Conservation (phyloP, 2,888 invertebrate genomes). For the Athalia rosae region DNA sequence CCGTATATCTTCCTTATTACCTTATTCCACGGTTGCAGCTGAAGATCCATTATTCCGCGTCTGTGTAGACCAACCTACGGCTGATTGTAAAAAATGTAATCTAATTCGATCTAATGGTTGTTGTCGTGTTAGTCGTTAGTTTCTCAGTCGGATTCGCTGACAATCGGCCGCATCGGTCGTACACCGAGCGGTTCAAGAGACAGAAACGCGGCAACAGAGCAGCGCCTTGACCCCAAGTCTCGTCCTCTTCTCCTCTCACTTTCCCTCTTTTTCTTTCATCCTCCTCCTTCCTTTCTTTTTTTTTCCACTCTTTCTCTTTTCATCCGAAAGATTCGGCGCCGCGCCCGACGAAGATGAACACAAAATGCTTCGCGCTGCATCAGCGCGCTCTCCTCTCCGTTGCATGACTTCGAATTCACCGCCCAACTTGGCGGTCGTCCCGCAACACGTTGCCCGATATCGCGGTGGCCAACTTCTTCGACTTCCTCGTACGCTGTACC, state of each 20-base stretch:
- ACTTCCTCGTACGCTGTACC: neutral
- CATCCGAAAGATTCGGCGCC: slow-evolving; percentile 39
- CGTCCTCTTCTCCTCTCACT: slow-evolving; percentile 26
- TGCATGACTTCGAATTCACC: slow-evolving; percentile 12
- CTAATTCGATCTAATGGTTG: slow-evolving; percentile 30
- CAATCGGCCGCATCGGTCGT: slow-evolving; percentile 26
- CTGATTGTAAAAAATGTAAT: neutral
- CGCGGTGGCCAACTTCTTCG: slow-evolving; percentile 26
- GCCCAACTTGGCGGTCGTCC: slow-evolving; percentile 27
- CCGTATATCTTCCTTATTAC: too few species aligned
- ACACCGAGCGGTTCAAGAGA: slow-evolving; percentile 49
- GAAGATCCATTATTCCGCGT: too few species aligned
- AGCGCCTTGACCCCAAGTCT: slow-evolving; percentile 57
- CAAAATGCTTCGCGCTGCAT: slow-evolving; percentile 42
- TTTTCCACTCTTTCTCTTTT: slow-evolving; percentile 41
- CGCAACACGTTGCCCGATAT: neutral
- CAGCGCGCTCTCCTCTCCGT: neutral
- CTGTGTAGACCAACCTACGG: too few species aligned
- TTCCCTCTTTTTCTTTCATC: slow-evolving; percentile 49
- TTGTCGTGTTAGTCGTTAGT: neutral
- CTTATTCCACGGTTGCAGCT: too few species aligned
- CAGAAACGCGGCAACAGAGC: slow-evolving; percentile 63
- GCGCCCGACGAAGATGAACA: slow-evolving; percentile 43
- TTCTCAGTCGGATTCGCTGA: slow-evolving; percentile 7
- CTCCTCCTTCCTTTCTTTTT: slow-evolving; percentile 26